Base-by-base conservation (phyloP, 2,888 invertebrate genomes). In the Lobophora halterata region DNA sequence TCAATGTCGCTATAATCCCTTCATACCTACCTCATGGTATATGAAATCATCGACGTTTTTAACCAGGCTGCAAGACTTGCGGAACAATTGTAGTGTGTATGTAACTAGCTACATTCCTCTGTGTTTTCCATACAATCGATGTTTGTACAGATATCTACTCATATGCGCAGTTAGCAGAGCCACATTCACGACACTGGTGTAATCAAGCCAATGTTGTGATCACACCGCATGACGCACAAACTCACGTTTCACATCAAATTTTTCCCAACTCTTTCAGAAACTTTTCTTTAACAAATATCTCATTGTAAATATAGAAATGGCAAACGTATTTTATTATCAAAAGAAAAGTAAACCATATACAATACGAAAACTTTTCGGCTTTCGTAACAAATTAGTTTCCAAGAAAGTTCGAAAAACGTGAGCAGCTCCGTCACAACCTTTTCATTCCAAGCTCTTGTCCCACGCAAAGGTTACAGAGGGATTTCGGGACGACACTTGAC, bases 101-200 rank as follows among this genome's bases (percentile, higher is more conserved):
- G n/a, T n/a, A n/a, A n/a, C n/a, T n/a, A n/a, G 66, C 60, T 69
- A 71, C 65, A 73, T 65, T 65, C 67, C 66, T 56, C 60, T 63
- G 55, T 76, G 70, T 76, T 75, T 70, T 75, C 60, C 51, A 47
- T 51, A 65, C 55, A 66, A 73, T 68, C 65, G 63, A 67, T 81
- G 69, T 82, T 86, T 82, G 66, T 68, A 73, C 78, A 82, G 78
- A 76, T 79, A 80, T 75, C 59, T 52, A 52, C 60, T 66, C 61
- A 66, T 72, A 74, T 83, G 79, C 87, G 82, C 79, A 81, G 77
- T 79, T 70, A 65, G 55, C 50, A 34, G 30, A 46, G 38, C 34
- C 40, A 48, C 51, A 61, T 64, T 63, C 52, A 65, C 55, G 50
- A 20, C 52, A 28, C 61, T 79, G 71, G 75, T 77, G 77, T 76